Conservation (phyloP, 2,113 vertebrate genomes). For the Aviceda subcristata region DNA sequence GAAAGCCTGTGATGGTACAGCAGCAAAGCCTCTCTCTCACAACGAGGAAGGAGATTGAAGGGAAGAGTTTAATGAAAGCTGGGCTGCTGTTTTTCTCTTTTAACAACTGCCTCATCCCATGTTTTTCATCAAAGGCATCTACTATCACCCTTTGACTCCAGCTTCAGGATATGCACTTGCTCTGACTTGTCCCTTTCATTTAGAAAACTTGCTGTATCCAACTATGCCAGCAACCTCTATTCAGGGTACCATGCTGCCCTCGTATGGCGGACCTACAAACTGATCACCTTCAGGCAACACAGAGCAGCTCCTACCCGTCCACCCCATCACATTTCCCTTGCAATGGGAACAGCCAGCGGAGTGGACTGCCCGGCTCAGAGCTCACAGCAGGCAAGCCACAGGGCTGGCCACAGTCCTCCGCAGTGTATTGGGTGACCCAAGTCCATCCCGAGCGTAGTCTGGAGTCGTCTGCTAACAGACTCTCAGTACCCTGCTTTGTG, state of each 20-base stretch:
- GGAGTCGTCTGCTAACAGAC: neutral
- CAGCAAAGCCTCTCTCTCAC: neutral
- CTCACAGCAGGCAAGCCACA: neutral
- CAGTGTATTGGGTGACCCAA: neutral
- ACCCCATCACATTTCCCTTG: accelerated
- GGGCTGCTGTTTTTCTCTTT: neutral
- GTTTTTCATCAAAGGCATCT: neutral
- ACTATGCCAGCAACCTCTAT: neutral
- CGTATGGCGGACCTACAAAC: constrained; percentile 1
- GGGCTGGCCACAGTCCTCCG: neutral
- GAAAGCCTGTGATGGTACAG: neutral
- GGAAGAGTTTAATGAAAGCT: neutral
- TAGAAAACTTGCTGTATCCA: neutral
- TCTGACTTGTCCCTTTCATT: neutral
- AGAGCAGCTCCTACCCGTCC: neutral
- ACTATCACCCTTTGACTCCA: neutral
- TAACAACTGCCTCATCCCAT: neutral
- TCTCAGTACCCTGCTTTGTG: neutral
- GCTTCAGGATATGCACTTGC: neutral
- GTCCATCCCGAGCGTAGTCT: accelerated
- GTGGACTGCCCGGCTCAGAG: neutral
- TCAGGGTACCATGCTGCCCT: constrained; percentile 43
- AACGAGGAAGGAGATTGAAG: neutral
- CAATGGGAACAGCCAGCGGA: neutral
- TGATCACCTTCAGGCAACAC: neutral